Evolutionary conservation across 2,888 invertebrate species (phyloP).

Genomic region (Drosophila macrothrix): DNA sequence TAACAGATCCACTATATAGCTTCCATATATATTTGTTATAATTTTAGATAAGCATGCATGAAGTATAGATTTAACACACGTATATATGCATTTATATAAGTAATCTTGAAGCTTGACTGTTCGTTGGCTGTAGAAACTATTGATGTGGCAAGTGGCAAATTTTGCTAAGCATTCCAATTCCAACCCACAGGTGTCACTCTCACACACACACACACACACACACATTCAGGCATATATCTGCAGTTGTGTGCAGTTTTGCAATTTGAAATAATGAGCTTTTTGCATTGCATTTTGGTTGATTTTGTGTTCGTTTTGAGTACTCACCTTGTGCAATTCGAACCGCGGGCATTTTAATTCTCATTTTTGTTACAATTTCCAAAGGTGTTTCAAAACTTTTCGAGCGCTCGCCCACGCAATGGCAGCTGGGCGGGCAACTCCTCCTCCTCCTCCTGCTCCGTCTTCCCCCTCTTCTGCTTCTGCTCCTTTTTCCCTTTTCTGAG

Average conservation of each 20-base stretch:
- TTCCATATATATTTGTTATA: neutral
- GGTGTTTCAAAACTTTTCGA: constrained; percentile 64
- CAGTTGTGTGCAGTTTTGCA: neutral
- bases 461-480: constrained; percentile 1
- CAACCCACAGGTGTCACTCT: constrained; percentile 10
- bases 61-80: neutral
- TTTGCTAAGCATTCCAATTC: neutral
- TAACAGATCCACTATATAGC: neutral
- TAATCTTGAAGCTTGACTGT: neutral
- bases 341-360: constrained; percentile 99
- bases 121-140: neutral
- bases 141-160: neutral
- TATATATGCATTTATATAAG: neutral
- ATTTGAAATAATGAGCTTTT: neutral
- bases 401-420: constrained; percentile 59
- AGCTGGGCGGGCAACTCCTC: constrained; percentile 58
- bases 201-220: neutral
- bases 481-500: constrained; percentile 9
- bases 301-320: constrained; percentile 71
- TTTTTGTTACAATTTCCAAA: constrained; percentile 87
- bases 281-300: neutral
- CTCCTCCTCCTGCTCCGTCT: constrained; percentile 7
- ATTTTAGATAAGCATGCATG: neutral
- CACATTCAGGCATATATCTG: neutral
- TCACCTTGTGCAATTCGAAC: constrained; percentile 98